Evolutionary conservation across 2,888 invertebrate species (phyloP), one percentile per base, ranked within the genome.

Genomic region (Hedychridium roseum): DNA sequence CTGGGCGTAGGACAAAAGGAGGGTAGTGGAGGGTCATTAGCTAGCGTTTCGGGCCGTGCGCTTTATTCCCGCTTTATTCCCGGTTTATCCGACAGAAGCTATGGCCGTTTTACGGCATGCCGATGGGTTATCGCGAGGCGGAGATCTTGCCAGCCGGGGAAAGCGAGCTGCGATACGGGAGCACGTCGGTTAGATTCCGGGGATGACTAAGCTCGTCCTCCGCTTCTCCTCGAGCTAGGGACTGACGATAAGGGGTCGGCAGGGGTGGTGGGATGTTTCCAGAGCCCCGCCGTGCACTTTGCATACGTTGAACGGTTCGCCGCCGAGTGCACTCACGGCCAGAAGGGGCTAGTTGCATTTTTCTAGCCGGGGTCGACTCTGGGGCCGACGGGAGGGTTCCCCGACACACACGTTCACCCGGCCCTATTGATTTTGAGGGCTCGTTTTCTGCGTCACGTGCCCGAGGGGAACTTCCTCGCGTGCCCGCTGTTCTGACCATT

Each of bases 381-480:
- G 48, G 18, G 43, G 49, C 43, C 28, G 41, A 36, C 38, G 54
- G 15, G 31, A 15, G 42, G 30, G 28, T n/a, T n/a, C n/a, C n/a
- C n/a, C n/a, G n/a, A n/a, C n/a, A n/a, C n/a, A n/a, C n/a, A n/a
- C n/a, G n/a, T n/a, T n/a, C 20, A 53, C 44, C 52, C 47, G 52
- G 53, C 48, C 41, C 59, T 71, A 71, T 71, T 60, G 71, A 70
- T 71, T 71, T 67, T 63, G 53, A 68, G 53, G 57, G 55, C 54
- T 50, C 58, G 49, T 57, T 62, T 60, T 50, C 50, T 54, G 28
- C 54, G 20, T 40, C 40, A 42, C 26, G 18, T 43, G 47, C 34
- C 35, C 46, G 27, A 35, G 35, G 41, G 39, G 40, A 14, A 34
- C 31, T 38, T 15, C 15, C 21, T 17, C 41, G 23, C 28, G 36